Percentiles rank a stretch among this genome's conserved stretches.
Evolutionary conservation across 1,140 invertebrate genomes (phyloP).

Genomic region (Bombus soroeensis): DNA sequence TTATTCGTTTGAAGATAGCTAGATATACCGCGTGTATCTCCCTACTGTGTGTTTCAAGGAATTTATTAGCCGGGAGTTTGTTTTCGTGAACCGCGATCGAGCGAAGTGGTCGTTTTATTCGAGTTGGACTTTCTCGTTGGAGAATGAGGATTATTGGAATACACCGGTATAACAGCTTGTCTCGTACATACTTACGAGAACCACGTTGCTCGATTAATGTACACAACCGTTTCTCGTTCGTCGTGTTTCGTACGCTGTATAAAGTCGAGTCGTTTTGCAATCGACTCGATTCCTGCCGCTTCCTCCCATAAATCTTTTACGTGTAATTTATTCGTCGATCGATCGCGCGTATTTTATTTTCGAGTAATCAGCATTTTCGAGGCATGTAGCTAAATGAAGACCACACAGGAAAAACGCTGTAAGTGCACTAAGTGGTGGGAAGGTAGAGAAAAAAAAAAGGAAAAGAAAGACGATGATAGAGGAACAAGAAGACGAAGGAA

Average conservation of each 20-base stretch:
- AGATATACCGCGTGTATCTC: background rate
- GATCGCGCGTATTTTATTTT: background rate
- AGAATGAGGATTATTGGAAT: constrained; percentile 13
- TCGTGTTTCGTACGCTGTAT: background rate
- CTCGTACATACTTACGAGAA: constrained; percentile 3
- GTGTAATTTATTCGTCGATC: background rate
- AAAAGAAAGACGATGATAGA: too few relatives aligned
- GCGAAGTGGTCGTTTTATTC: background rate
- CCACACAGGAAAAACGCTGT: background rate
- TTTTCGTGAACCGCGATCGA: background rate
- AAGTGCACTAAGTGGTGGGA: background rate
- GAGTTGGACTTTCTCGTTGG: background rate
- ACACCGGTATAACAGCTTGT: background rate
- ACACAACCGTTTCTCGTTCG: background rate
- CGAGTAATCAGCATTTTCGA: background rate
- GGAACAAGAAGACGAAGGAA: too few relatives aligned
- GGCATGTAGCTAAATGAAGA: background rate
- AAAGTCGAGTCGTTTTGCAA: constrained; percentile 7
- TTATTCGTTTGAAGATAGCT: background rate
- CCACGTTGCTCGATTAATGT: background rate
- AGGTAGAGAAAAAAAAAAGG: background rate
- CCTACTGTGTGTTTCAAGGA: background rate
- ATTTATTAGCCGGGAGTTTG: background rate
- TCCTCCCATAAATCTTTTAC: background rate
- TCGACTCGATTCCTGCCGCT: background rate